phyloP scores from a whole-genome alignment of 2,797 vertebrate genomes.

The Syngnathus acus region DNA sequence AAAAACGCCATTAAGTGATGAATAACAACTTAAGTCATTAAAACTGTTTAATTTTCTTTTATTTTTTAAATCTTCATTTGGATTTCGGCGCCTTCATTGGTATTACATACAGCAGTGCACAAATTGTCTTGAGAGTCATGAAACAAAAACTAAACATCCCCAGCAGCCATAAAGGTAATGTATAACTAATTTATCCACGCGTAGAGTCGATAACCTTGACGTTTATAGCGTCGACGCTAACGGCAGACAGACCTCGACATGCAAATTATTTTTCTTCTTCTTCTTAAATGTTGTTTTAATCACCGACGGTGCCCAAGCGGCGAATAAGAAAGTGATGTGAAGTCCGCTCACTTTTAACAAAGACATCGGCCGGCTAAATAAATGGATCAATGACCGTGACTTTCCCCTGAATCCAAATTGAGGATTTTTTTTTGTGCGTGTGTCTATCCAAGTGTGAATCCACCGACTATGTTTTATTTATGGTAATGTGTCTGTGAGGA shows the following conservation, averaged over 20 bases:
- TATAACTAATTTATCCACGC: conserved; percentile 17
- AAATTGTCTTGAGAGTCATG: conserved; percentile 10
- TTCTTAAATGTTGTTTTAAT: conserved; percentile 26
- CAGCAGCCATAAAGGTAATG: conserved; percentile 10
- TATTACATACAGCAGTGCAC: conserved; percentile 9
- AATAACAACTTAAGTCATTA: background rate
- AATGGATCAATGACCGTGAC: conserved; percentile 49
- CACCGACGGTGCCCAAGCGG: conserved; percentile 15
- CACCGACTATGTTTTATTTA: conserved; percentile 1
- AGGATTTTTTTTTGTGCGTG: background rate
- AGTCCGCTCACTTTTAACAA: conserved; percentile 33
- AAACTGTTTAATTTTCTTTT: background rate
- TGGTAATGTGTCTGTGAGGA: conserved; percentile 4
- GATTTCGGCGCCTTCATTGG: background rate
- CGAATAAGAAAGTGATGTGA: conserved; percentile 37
- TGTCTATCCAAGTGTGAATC: background rate
- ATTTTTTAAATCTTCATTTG: background rate
- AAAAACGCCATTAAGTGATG: background rate
- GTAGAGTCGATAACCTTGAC: conserved; percentile 15
- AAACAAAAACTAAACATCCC: conserved; percentile 18
- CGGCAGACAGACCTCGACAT: background rate
- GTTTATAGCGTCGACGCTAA: conserved; percentile 15
- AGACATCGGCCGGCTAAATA: conserved; percentile 37
- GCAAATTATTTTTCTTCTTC: conserved; percentile 20
- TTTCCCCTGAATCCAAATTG: conserved; percentile 29